Percentiles rank a stretch among this genome's conserved stretches.
Conservation (phyloP, 1,140 invertebrate genomes). For the Cyphomyrmex costatus region DNA sequence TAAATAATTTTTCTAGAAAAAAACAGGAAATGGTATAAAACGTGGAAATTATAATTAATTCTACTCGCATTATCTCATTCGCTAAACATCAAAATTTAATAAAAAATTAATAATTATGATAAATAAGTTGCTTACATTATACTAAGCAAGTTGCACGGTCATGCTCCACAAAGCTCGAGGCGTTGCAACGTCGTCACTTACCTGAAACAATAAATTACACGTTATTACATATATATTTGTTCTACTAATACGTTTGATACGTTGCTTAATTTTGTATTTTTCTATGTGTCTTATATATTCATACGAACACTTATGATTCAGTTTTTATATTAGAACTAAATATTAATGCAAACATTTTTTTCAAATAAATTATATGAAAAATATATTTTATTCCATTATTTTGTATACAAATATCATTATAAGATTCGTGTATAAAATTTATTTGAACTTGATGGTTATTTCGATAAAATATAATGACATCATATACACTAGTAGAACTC, state of each 20-base stretch:
- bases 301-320: neutral
- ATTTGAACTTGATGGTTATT: neutral
- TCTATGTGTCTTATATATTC: neutral
- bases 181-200: slow-evolving; percentile 86
- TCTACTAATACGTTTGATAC: neutral
- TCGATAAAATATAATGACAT: neutral
- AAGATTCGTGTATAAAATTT: neutral
- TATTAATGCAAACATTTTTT: neutral
- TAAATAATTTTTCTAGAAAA: slow-evolving; percentile 4
- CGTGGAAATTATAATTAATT: slow-evolving; percentile 1
- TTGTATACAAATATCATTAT: neutral
- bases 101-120: slow-evolving; percentile 78
- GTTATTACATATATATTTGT: slow-evolving; percentile 82
- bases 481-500: neutral
- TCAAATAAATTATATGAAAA: neutral
- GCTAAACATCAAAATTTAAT: slow-evolving; percentile 48
- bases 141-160: slow-evolving; percentile 81
- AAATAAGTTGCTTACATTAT: slow-evolving; percentile 85
- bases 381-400: slow-evolving; percentile 10
- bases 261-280: neutral
- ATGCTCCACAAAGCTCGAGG: slow-evolving; percentile 80
- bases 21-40: neutral
- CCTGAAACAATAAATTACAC: slow-evolving; percentile 87
- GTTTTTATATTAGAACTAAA: neutral
- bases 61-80: slow-evolving; percentile 54